Evolutionary conservation across 2,113 vertebrate species (phyloP).

Genomic region (Apaloderma vittatum): DNA sequence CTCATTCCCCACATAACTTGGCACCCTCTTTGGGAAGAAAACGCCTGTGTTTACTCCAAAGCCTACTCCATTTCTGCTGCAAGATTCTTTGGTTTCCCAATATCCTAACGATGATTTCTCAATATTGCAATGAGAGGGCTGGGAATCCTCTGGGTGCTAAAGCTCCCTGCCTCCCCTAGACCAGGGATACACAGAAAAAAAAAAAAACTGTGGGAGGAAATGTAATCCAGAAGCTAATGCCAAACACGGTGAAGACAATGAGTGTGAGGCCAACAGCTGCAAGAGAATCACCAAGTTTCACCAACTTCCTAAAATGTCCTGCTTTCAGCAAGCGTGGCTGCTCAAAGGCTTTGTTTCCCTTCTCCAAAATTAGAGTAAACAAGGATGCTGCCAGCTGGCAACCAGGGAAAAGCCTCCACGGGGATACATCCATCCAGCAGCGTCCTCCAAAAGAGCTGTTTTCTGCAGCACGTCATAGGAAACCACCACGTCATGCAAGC

Average conservation of each 20-base stretch:
- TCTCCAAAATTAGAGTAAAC: not conserved
- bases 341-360: not conserved
- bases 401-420: rapidly evolving
- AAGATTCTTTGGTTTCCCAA: not conserved
- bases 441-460: not conserved
- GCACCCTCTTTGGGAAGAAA: not conserved
- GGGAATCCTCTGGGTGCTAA: not conserved
- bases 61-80: not conserved
- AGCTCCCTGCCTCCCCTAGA: not conserved
- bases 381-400: not conserved
- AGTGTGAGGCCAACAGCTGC: rapidly evolving
- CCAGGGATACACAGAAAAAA: not conserved
- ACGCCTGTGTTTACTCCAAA: not conserved
- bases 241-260: not conserved
- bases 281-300: not conserved
- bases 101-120: not conserved
- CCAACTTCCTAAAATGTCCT: not conserved
- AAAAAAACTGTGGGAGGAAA: not conserved
- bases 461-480: not conserved
- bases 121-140: too few relatives aligned
- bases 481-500: rapidly evolving
- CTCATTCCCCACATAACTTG: not conserved
- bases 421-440: not conserved
- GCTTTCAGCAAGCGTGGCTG: not conserved
- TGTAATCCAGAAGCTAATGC: not conserved